These are phyloP conservation scores for Anas platyrhynchos DNA, from an alignment of 2,113 vertebrate genomes.

Conservation along the genomic window DNA sequence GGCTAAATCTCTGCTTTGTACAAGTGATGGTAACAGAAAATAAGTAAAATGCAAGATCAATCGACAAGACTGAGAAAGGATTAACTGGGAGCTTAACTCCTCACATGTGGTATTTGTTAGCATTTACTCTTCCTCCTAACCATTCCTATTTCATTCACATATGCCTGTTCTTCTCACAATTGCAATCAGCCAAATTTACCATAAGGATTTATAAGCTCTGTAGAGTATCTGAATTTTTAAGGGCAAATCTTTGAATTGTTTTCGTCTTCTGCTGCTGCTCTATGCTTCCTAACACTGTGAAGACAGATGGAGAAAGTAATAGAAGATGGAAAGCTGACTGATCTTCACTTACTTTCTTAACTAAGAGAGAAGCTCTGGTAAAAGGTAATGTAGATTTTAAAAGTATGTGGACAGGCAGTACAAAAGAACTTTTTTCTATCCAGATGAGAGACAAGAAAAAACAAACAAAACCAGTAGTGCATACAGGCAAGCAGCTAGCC, in stretches of 20 bases:
- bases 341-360: neutral
- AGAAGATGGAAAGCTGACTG: neutral
- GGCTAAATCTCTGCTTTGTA: neutral
- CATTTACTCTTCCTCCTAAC: neutral
- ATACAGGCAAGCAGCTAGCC: neutral
- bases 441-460: neutral
- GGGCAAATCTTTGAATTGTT: neutral
- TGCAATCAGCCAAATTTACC: neutral
- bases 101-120: neutral
- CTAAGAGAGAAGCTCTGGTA: neutral
- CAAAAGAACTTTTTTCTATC: neutral
- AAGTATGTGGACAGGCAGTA: neutral
- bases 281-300: neutral
- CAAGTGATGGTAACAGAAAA: neutral
- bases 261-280: rapidly evolving
- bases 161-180: neutral
- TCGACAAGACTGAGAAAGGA: neutral
- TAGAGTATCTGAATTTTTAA: neutral
- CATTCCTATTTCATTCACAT: neutral
- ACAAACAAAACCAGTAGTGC: neutral
- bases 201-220: neutral
- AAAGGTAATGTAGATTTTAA: neutral
- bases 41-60: neutral
- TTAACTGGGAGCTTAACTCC: neutral
- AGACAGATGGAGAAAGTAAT: neutral